A percentile compares a stretch with the other conserved stretches of the same genome.
Evolutionary conservation across 1,140 invertebrate genomes (phyloP).

Genomic region (Nilaparvata lugens): DNA sequence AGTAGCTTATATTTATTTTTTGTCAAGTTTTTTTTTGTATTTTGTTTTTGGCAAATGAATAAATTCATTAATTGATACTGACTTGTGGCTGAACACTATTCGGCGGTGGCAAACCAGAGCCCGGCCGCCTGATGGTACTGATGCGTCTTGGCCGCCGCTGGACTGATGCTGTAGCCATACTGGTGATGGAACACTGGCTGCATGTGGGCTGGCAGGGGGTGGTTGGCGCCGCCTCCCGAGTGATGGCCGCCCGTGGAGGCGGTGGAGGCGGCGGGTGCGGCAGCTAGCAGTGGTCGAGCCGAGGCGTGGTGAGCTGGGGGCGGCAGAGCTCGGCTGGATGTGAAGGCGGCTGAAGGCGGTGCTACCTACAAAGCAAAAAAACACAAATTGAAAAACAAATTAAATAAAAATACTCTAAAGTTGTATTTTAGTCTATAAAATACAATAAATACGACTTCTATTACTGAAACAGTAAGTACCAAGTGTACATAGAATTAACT

Average conservation of each 20-base stretch:
- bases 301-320: slow-evolving; percentile 79
- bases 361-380: slow-evolving; percentile 1
- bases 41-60: too few species aligned
- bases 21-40: too few species aligned
- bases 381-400: neutral
- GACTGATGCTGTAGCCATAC: slow-evolving; percentile 61
- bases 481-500: neutral
- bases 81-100: too few species aligned
- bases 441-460: neutral
- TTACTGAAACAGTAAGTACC: neutral
- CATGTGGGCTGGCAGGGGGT: slow-evolving; percentile 77
- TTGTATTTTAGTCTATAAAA: neutral
- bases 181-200: slow-evolving; percentile 60
- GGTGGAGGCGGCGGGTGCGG: slow-evolving; percentile 51
- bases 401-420: neutral
- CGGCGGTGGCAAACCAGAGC: slow-evolving; percentile 54
- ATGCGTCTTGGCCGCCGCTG: slow-evolving; percentile 48
- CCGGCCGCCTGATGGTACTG: slow-evolving; percentile 56
- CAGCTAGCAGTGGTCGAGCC: slow-evolving; percentile 62
- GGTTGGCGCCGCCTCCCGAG: slow-evolving; percentile 62
- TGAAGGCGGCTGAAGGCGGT: slow-evolving; percentile 10
- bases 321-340: slow-evolving; percentile 53
- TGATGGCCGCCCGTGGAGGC: slow-evolving; percentile 75
- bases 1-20: too few species aligned
- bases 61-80: too few species aligned